Percentiles rank a stretch among this genome's conserved stretches.
Evolutionary conservation across 2,113 vertebrate species (phyloP).

Genomic region (Ciconia maguari): DNA sequence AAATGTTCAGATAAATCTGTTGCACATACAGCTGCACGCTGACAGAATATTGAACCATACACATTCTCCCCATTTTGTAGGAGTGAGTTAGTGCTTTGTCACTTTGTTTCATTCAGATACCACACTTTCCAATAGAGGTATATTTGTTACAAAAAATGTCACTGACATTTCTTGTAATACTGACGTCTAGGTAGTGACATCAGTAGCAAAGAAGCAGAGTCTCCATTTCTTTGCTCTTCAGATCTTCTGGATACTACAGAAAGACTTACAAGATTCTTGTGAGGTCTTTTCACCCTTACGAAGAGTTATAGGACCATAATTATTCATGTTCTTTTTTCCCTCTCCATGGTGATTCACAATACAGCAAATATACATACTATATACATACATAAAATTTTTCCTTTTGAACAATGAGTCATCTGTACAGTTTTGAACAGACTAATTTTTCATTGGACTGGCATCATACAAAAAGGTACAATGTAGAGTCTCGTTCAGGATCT

Average conservation of each 20-base stretch:
- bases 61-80: background rate
- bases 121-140: background rate
- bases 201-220: background rate
- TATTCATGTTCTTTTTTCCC: background rate
- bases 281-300: background rate
- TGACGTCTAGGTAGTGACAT: background rate
- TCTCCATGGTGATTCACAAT: background rate
- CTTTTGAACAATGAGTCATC: background rate
- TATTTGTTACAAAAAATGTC: background rate
- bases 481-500: background rate
- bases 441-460: background rate
- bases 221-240: background rate
- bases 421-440: background rate
- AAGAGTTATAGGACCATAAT: background rate
- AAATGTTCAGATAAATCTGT: background rate
- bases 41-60: background rate
- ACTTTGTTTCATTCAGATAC: background rate
- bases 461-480: background rate
- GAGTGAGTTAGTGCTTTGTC: background rate
- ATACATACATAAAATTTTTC: background rate
- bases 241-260: background rate
- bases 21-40: background rate
- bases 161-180: background rate
- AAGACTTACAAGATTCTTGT: background rate
- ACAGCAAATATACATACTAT: background rate